Evolutionary conservation across 2,113 vertebrate genomes (phyloP).

Genomic region (Coreoperca whiteheadi): DNA sequence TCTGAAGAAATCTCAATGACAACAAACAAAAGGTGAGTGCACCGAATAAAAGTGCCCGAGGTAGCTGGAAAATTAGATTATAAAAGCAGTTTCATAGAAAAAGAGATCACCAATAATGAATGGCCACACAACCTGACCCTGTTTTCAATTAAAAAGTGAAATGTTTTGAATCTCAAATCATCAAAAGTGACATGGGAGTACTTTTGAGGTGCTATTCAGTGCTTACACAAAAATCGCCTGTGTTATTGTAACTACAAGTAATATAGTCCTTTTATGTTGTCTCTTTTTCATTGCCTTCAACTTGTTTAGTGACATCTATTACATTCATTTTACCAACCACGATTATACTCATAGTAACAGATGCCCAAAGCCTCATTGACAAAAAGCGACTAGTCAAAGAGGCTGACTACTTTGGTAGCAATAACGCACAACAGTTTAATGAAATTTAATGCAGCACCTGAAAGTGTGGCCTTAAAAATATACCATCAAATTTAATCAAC

Average conservation of each 20-base stretch:
- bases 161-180: background rate
- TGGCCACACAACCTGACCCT: background rate
- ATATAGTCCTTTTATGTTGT: background rate
- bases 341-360: background rate
- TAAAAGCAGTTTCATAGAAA: background rate
- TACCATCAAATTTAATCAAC: background rate
- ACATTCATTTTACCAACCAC: background rate
- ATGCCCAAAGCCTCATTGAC: background rate
- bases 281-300: no score
- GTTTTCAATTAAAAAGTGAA: background rate
- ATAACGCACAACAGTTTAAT: background rate
- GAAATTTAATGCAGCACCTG: background rate
- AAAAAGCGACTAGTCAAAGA: background rate
- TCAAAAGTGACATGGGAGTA: background rate
- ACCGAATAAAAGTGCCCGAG: background rate
- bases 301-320: no score
- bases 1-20: background rate
- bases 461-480: background rate
- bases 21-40: background rate
- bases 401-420: background rate
- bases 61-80: background rate
- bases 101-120: background rate
- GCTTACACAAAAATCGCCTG: background rate
- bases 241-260: background rate
- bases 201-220: background rate